Conservation (phyloP, 1,140 invertebrate genomes). For the Pogonomyrmex barbatus region DNA sequence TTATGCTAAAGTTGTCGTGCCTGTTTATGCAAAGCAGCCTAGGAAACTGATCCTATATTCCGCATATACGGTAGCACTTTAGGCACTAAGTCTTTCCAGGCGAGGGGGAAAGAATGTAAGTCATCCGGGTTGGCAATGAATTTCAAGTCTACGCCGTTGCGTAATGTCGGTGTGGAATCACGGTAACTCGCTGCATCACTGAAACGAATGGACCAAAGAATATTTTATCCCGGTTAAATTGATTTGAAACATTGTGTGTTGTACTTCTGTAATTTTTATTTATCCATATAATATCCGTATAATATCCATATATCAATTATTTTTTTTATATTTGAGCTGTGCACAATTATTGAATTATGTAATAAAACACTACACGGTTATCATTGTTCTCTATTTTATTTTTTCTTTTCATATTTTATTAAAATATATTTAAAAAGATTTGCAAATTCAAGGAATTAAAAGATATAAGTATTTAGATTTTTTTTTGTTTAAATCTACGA, state of each 20-base stretch:
- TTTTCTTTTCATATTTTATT: background rate
- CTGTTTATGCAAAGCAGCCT: slow-evolving; percentile 67
- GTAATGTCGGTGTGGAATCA: slow-evolving; percentile 28
- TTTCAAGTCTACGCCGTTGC: slow-evolving; percentile 66
- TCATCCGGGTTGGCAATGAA: slow-evolving; percentile 62
- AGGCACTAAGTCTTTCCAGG: slow-evolving; percentile 63
- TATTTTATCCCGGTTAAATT: slow-evolving; percentile 32
- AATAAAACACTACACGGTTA: background rate
- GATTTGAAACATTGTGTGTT: background rate
- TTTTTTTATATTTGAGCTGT: background rate
- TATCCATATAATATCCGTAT: background rate
- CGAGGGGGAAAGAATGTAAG: slow-evolving; percentile 62
- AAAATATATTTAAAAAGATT: slow-evolving; percentile 15
- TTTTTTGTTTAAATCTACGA: background rate
- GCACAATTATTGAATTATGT: background rate
- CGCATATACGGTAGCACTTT: slow-evolving; percentile 61
- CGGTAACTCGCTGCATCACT: slow-evolving; percentile 28
- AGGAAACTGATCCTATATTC: slow-evolving; percentile 70
- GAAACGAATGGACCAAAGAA: background rate
- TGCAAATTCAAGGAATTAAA: slow-evolving; percentile 1
- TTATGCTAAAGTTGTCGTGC: slow-evolving; percentile 42
- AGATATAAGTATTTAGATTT: background rate
- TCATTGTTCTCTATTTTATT: background rate
- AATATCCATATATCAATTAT: background rate
- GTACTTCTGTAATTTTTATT: background rate